Conservation (phyloP, 2,888 invertebrate species). For the Biston stratarius region DNA sequence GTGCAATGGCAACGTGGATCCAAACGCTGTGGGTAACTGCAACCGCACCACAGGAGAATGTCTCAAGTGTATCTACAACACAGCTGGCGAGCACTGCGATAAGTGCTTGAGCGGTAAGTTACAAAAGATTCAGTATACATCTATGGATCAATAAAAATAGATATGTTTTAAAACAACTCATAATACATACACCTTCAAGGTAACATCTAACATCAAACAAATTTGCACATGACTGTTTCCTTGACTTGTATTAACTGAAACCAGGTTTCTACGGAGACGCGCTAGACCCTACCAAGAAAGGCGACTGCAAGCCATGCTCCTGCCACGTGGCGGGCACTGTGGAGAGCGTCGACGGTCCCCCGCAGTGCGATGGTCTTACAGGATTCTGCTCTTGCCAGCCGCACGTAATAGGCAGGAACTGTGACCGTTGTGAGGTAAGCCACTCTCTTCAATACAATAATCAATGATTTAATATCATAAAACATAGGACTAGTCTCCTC, state of each 20-base stretch:
- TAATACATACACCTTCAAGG: too few species aligned
- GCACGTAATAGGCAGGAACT: constrained; percentile 93
- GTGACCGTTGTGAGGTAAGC: constrained; percentile 89
- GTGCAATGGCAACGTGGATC: constrained; percentile 97
- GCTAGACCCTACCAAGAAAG: constrained; percentile 95
- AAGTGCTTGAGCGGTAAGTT: constrained; percentile 93
- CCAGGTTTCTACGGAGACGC: constrained; percentile 97
- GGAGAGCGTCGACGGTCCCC: constrained; percentile 90
- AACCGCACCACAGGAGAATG: constrained; percentile 98
- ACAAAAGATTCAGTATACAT: background rate
- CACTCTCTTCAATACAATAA: too few species aligned
- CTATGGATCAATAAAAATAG: too few species aligned
- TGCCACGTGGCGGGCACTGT: constrained; percentile 95
- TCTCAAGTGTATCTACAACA: constrained; percentile 98
- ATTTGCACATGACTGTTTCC: too few species aligned
- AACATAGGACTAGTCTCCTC: too few species aligned
- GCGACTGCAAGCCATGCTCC: constrained; percentile 95
- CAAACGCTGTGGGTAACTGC: constrained; percentile 98
- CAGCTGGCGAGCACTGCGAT: constrained; percentile 96
- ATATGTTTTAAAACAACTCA: too few species aligned
- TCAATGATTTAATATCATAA: too few species aligned
- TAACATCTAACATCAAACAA: too few species aligned
- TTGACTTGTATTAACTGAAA: constrained; percentile 2
- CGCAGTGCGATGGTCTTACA: constrained; percentile 92
- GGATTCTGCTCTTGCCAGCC: constrained; percentile 93